Conservation (phyloP, 2,113 vertebrate genomes). For the Lasiurus cinereus region DNA sequence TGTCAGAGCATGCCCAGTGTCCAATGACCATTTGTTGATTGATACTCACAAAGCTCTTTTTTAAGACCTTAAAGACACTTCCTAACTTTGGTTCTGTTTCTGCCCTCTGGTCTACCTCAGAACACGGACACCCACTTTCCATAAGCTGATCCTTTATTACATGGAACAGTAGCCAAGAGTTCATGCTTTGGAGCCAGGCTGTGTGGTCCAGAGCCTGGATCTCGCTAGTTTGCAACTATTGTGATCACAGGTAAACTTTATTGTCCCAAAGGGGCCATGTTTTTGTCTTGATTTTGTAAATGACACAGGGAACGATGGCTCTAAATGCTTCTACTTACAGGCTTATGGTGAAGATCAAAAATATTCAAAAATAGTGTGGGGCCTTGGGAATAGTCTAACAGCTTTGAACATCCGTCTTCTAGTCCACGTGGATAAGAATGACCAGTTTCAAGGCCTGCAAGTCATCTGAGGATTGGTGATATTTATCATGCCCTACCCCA, state of each 20-base stretch:
- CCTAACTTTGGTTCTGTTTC: background rate
- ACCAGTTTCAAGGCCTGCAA: background rate
- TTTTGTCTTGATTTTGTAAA: constrained; percentile 57
- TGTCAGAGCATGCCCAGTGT: background rate
- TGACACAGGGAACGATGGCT: background rate
- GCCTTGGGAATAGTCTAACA: background rate
- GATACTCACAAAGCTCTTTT: background rate
- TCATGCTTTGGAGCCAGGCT: background rate
- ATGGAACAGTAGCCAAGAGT: background rate
- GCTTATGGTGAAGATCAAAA: background rate
- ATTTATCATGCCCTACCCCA: constrained; percentile 5
- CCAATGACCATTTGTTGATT: background rate
- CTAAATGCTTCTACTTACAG: constrained; percentile 49
- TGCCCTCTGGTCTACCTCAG: background rate
- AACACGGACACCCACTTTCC: background rate
- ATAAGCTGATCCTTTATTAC: background rate
- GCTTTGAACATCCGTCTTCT: background rate
- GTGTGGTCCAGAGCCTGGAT: background rate
- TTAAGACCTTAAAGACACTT: background rate
- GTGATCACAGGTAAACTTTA: background rate
- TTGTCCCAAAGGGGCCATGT: background rate
- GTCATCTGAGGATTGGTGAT: background rate
- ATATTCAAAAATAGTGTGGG: background rate
- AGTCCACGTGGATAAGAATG: background rate
- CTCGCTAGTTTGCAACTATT: background rate